Evolutionary conservation across 1,140 invertebrate species (phyloP).

Genomic region (Zaprionus kolodkinae): DNA sequence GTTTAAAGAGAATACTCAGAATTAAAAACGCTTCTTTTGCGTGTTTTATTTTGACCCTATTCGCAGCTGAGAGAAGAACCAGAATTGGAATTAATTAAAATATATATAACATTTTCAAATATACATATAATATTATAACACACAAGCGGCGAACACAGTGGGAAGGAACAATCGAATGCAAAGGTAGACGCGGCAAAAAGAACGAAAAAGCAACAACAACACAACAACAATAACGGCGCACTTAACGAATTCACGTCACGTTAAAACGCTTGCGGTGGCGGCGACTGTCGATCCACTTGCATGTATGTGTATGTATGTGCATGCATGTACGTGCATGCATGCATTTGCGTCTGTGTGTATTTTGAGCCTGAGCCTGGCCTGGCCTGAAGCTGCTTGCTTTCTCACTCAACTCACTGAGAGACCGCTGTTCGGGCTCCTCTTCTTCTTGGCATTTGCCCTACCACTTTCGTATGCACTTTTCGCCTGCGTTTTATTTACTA

Average conservation of each 20-base stretch:
- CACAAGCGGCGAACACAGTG: not conserved
- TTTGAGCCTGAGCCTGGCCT: conserved; percentile 28
- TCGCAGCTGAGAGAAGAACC: conserved; percentile 50
- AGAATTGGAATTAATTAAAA: conserved; percentile 58
- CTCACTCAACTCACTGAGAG: conserved; percentile 22
- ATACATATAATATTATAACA: conserved; percentile 9
- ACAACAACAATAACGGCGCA: conserved; percentile 49
- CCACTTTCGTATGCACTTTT: conserved; percentile 68
- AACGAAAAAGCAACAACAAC: conserved; percentile 19
- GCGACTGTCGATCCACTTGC: conserved; percentile 24
- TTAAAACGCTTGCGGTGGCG: conserved; percentile 36
- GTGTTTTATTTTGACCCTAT: conserved; percentile 79
- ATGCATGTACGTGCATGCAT: conserved; percentile 1
- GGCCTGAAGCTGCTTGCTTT: conserved; percentile 37
- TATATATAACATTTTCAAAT: conserved; percentile 36
- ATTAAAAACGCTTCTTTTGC: conserved; percentile 67
- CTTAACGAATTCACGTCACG: conserved; percentile 77
- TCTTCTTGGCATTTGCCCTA: conserved; percentile 22
- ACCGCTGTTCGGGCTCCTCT: conserved; percentile 28
- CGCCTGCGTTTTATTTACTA: conserved; percentile 67
- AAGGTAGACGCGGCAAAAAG: conserved; percentile 38
- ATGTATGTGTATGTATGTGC: conserved; percentile 1
- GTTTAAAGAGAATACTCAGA: conserved; percentile 55
- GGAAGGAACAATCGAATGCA: conserved; percentile 19
- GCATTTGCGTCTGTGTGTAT: not conserved